Evolutionary conservation across 2,888 invertebrate species (phyloP), one percentile per base, ranked within the genome.

Genomic region (Drosophila quinaria): DNA sequence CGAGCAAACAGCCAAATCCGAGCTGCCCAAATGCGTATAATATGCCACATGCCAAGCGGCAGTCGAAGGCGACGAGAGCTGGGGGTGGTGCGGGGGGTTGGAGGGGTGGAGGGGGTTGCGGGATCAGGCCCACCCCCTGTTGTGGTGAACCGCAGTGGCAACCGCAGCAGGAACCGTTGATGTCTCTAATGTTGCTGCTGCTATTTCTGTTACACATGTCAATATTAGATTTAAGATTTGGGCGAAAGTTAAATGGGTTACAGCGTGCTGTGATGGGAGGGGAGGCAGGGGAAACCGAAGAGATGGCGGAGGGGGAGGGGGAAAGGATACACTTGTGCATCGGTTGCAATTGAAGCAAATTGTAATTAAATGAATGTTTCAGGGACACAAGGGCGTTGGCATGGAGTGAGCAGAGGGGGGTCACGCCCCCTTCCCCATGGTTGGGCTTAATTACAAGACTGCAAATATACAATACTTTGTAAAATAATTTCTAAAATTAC

Each of bases 171-270:
- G 78, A 74, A 58, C 68, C 80, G 55, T 41, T 15, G 47, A 25
- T 25, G 25, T 47, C 63, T 59, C 64, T 46, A 61, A 39, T 15
- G 47, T 47, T 66, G 59, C 64, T 49, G 64, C 39, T 65, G 64
- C 52, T 44, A 58, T 41, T 65, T 56, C 62, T 62, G 59, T 61
- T 75, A 68, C 87, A 84, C 86, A 86, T 87, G 88, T 86, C 87
- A 78, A 87, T 84, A 87, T 87, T 87, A 80, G 80, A 78, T 70
- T 74, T 69, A 69, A 72, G 87, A 78, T 80, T 72, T 71, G 76
- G 64, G 64, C 73, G 62, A 65, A 77, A 86, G 81, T 86, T 88
- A 86, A 88, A 88, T 86, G 86, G 86, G 82, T 82, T 85, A 80
- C 64, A 60, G 59, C 19, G 39, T 9, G 15, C 3, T 10, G 41